Base-by-base conservation (phyloP, 2,113 vertebrate genomes). In the Pollimyrus isidori region DNA sequence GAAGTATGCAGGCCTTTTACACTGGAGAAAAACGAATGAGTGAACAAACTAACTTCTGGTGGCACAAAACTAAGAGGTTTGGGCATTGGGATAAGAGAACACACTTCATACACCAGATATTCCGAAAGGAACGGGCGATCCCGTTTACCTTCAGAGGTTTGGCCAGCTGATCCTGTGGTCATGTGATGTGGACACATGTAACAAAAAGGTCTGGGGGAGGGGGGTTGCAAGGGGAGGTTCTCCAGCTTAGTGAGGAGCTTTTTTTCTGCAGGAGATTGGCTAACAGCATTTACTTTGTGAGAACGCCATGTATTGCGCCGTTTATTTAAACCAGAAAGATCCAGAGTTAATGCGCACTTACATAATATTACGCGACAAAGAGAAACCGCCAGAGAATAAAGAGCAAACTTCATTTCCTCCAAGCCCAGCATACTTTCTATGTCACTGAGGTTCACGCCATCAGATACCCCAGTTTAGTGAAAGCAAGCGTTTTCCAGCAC, bases 131-230 rank as follows among this genome's bases (percentile, higher is more conserved):
- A 84, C 42, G 2, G 42, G 23, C 21, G 0, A 84, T 84, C 21
- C 82, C 46, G 82, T 84, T 84, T 84, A 84, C 45, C 42, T 82
- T 82, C 17, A 45, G 76, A 82, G 39, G 42, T 82, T 39, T 84
- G 82, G 45, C 82, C 82, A 84, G 45, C 82, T 84, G 82, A 84
- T 46, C 45, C 7, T 84, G 82, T 84, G 82, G 82, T 84, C 82
- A 84, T 84, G 82, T 84, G 82, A 84, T 84, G 45, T 84, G 17
- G 46, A 84, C 82, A 84, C 82, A 84, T 84, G 82, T 84, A 84
- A 84, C 82, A 39, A 84, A 84, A n/a, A 23, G 82, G 45, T 17
- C 15, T 10, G 17, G 80, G 9, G 82, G 42, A 6, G 39, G 39
- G 39, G 26, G 26, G 15, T 0, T n/a, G 15, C 45, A 83, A 46